Conservation (phyloP, 2,113 vertebrate species). For the Lophura nycthemera region DNA sequence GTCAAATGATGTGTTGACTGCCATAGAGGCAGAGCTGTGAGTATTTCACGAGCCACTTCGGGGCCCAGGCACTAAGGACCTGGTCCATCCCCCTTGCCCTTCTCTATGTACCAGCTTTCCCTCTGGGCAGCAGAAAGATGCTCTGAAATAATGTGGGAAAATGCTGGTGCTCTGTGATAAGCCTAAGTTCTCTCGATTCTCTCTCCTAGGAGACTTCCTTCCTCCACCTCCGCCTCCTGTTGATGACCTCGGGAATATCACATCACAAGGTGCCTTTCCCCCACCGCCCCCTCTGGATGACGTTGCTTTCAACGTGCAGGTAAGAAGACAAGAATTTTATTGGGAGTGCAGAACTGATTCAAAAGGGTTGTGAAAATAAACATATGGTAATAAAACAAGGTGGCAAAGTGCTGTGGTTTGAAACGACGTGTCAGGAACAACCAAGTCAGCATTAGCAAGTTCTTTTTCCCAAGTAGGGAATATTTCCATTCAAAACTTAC, state of each 20-base stretch:
- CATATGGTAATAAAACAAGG: neutral
- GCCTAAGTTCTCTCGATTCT: neutral
- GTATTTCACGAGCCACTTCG: neutral
- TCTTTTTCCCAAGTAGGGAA: constrained; percentile 42
- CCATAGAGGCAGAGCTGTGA: neutral
- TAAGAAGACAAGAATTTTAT: constrained; percentile 22
- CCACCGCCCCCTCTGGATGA: constrained; percentile 75
- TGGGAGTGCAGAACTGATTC: neutral
- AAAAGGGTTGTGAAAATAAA: neutral
- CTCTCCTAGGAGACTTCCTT: constrained; percentile 78
- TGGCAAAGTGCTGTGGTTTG: constrained; percentile 15
- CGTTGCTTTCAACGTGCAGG: constrained; percentile 68
- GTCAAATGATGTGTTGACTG: neutral
- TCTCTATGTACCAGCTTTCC: neutral
- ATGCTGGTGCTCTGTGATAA: neutral
- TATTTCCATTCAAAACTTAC: constrained; percentile 59
- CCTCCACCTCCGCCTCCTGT: constrained; percentile 83
- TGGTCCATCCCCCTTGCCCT: neutral
- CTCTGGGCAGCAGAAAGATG: neutral
- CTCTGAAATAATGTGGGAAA: neutral
- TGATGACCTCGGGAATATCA: constrained; percentile 74
- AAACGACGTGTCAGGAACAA: constrained; percentile 7
- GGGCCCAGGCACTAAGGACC: neutral
- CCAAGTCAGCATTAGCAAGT: constrained; percentile 30
- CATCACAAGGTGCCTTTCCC: constrained; percentile 73